Percentiles rank a stretch among this genome's conserved stretches.
Evolutionary conservation across 1,140 invertebrate genomes (phyloP).

Genomic region (Pseudomyrmex dendroicus): DNA sequence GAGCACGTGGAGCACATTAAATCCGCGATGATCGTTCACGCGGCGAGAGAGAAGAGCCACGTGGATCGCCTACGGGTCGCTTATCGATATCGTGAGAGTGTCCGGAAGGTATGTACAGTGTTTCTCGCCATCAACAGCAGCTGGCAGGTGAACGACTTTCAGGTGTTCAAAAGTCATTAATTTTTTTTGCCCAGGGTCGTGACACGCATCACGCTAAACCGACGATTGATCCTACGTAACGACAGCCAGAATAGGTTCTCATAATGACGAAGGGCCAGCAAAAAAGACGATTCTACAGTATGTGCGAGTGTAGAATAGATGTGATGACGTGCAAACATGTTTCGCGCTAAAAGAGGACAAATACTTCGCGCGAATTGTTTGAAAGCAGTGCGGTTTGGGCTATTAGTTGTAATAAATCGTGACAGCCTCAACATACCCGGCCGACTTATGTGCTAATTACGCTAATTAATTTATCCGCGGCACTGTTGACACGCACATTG

Average conservation of each 20-base stretch:
- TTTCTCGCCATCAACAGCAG: slow-evolving; percentile 55
- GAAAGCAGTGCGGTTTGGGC: slow-evolving; percentile 55
- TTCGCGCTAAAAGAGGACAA: neutral
- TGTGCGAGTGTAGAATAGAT: slow-evolving; percentile 6
- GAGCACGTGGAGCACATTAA: too few relatives aligned
- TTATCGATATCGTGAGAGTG: slow-evolving; percentile 25
- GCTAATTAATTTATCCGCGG: slow-evolving; percentile 77
- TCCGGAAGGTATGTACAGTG: slow-evolving; percentile 28
- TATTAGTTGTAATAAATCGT: slow-evolving; percentile 74
- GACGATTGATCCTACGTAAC: neutral
- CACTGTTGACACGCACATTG: neutral
- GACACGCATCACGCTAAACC: slow-evolving; percentile 25
- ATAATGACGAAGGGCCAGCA: neutral
- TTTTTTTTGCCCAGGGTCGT: slow-evolving; percentile 54
- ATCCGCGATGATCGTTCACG: neutral
- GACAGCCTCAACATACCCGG: slow-evolving; percentile 69
- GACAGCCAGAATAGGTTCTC: neutral
- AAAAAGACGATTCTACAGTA: neutral
- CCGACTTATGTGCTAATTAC: slow-evolving; percentile 79
- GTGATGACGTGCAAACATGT: neutral
- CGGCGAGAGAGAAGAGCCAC: neutral
- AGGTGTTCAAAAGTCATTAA: slow-evolving; percentile 53
- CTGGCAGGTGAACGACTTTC: slow-evolving; percentile 69
- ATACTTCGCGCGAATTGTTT: neutral
- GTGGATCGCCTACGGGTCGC: neutral